These are phyloP conservation scores for Pycnonotus jocosus DNA, from an alignment of 2,113 vertebrate species.

Conservation along the genomic window DNA sequence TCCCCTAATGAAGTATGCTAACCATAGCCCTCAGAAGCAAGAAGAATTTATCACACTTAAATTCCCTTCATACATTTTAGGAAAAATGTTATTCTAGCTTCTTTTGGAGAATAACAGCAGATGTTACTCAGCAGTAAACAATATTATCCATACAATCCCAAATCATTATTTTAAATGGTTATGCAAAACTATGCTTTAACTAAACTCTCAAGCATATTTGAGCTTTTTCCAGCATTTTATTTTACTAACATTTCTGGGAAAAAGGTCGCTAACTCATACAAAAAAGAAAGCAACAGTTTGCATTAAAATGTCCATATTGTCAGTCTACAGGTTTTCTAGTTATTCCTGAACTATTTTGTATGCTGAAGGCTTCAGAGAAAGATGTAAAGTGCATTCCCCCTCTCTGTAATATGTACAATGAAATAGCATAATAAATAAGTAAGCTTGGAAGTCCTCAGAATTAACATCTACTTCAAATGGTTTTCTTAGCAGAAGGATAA, in stretches of 20 bases:
- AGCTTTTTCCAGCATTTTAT: neutral
- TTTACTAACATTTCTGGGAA: neutral
- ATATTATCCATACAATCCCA: neutral
- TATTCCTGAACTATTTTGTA: neutral
- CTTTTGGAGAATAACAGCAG: neutral
- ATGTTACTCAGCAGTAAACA: neutral
- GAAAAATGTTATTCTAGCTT: neutral
- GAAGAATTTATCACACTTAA: neutral
- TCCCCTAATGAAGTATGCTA: neutral
- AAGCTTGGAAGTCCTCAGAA: neutral
- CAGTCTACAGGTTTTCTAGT: neutral
- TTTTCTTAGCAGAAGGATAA: neutral
- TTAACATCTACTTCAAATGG: neutral
- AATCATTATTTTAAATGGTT: neutral
- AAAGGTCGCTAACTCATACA: neutral
- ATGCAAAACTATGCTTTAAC: neutral
- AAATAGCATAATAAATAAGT: neutral
- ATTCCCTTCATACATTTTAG: neutral
- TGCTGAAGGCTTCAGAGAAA: neutral
- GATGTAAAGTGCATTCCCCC: neutral
- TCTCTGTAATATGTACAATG: neutral
- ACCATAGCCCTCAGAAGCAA: neutral
- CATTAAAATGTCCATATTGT: neutral
- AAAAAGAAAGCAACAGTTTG: neutral
- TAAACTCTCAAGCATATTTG: neutral